Evolutionary conservation across 2,113 vertebrate genomes (phyloP), one percentile per base, ranked within the genome.

Genomic region (Ophiodon elongatus): DNA sequence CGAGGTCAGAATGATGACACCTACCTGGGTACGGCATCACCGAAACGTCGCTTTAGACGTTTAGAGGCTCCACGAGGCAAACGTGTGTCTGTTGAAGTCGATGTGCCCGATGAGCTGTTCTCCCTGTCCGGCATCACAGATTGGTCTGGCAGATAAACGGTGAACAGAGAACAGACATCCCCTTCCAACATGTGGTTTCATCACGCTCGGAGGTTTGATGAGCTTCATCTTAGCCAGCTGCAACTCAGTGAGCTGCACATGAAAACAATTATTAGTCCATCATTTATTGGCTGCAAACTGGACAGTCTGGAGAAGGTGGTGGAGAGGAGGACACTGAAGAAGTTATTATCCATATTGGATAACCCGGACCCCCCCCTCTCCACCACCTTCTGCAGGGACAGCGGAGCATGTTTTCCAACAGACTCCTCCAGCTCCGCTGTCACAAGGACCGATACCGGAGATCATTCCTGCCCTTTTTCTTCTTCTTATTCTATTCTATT

Each of bases 171-270:
- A 59, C 13, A 59, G 39, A 63, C 7, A 19, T 35, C 7, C 33
- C 21, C 56, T 27, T 33, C 2, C 62, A 66, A 43, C 37, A 66
- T 73, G 62, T 27, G 37, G 8, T 27, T 64, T 0, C 33, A 11
- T 13, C 3, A 52, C 63, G 2, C 7, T 57, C n/a, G 45, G 13
- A 67, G 37, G 35, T 35, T 0, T 59, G 50, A 66, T 67, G 13
- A 4, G 21, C 21, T 80, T 64, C 72, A 64, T 41, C 27, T 69
- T 9, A 37, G 6, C 33, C 57, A 70, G 54, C 31, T 65, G n/a
- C 33, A 68, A 21, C 33, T 31, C 54, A 43, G 21, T 0, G 27
- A 62, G 52, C 17, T n/a, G 54, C 37, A 75, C 56, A 50, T 1
- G 0, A 43, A 78, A 83, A 72, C 74, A 76, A 69, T 31, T 41